Conservation (phyloP, 2,797 vertebrate genomes). For the Selene dorsalis region DNA sequence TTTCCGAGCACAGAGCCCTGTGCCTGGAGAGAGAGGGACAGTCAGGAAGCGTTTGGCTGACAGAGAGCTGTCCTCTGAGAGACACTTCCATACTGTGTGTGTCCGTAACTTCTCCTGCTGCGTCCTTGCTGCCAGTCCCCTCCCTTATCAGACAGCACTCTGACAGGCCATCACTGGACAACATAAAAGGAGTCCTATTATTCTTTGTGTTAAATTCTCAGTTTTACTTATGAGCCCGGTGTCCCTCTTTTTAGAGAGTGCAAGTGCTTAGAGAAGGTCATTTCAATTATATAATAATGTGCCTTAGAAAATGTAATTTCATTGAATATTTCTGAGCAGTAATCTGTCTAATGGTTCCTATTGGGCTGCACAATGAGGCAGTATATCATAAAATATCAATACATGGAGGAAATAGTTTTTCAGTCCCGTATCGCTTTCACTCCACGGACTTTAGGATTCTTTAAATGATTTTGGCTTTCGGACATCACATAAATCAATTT, state of each 20-base stretch:
- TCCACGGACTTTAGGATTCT: conserved; percentile 36
- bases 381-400: conserved; percentile 58
- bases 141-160: conserved; percentile 46
- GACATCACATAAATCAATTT: conserved; percentile 44
- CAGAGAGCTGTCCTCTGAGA: conserved; percentile 38
- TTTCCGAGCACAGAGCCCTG: not conserved
- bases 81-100: conserved; percentile 43
- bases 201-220: conserved; percentile 31
- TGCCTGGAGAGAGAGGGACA: conserved; percentile 16
- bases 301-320: conserved; percentile 56
- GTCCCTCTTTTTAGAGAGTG: conserved; percentile 42
- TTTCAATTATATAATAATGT: conserved; percentile 58
- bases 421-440: conserved; percentile 28
- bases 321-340: conserved; percentile 53
- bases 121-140: conserved; percentile 35
- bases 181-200: conserved; percentile 34
- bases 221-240: conserved; percentile 31
- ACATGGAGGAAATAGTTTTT: conserved; percentile 59
- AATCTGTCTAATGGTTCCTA: conserved; percentile 63
- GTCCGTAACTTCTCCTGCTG: conserved; percentile 25
- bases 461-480: conserved; percentile 33
- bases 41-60: conserved; percentile 6
- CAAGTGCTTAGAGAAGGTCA: conserved; percentile 56
- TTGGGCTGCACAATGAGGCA: conserved; percentile 43
- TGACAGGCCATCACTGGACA: conserved; percentile 31